A percentile compares a stretch with the other conserved stretches of the same genome.
Evolutionary conservation across 2,888 invertebrate species (phyloP).

Genomic region (Panzeria rudis): DNA sequence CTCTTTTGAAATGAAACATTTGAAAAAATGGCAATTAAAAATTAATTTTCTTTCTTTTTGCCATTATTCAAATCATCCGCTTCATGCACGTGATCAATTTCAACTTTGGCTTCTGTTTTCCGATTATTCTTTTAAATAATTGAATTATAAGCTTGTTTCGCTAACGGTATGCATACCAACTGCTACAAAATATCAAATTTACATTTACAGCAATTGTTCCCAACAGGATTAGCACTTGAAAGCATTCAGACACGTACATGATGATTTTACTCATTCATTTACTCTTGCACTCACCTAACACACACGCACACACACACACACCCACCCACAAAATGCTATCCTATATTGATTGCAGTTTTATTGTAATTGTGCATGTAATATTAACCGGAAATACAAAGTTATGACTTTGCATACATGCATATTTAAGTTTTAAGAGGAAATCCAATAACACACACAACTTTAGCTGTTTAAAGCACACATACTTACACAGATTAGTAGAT

Average conservation of each 20-base stretch:
- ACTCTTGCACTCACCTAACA: not conserved
- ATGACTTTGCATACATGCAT: conserved; percentile 16
- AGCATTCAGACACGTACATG: not conserved
- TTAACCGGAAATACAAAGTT: conserved; percentile 58
- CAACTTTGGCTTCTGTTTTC: not conserved
- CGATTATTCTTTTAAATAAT: conserved; percentile 22
- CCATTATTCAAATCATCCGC: not conserved
- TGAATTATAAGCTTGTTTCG: conserved; percentile 17
- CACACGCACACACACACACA: not conserved
- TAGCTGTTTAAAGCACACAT: not conserved
- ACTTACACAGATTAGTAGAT: not conserved
- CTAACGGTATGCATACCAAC: not conserved
- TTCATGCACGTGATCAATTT: not conserved
- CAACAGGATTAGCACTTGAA: conserved; percentile 33
- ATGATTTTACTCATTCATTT: not conserved
- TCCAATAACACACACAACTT: not conserved
- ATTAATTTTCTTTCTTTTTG: no score
- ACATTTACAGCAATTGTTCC: conserved; percentile 3
- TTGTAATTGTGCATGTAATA: conserved; percentile 61
- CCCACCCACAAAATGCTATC: not conserved
- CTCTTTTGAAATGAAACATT: no score
- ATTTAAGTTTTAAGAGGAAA: conserved; percentile 2
- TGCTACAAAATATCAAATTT: not conserved
- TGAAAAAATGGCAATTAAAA: no score
- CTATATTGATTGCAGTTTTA: conserved; percentile 34